Percentiles rank a stretch among this genome's conserved stretches.
phyloP scores from a whole-genome alignment of 2,888 invertebrate species.

The Microctonus brassicae region DNA sequence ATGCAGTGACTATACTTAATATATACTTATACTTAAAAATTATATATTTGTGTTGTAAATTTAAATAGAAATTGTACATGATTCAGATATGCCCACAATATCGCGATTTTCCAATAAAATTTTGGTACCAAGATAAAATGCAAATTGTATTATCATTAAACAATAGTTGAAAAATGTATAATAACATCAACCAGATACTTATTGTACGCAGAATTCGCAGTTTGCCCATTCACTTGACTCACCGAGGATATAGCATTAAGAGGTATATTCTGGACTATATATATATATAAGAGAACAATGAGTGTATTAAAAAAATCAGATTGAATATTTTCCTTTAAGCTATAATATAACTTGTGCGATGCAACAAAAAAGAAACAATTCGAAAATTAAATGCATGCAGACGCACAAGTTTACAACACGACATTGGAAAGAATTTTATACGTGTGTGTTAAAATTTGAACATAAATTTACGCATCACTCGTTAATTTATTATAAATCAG shows the following conservation, averaged over 20 bases:
- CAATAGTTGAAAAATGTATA: not conserved
- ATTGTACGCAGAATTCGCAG: not conserved
- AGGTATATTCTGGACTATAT: not conserved
- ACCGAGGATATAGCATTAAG: too few species aligned
- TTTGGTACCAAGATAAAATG: not conserved
- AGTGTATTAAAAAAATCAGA: not conserved
- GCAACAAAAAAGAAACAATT: not conserved
- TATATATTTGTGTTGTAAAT: constrained; percentile 19
- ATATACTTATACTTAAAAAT: constrained; percentile 13
- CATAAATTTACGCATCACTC: not conserved
- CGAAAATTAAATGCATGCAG: not conserved
- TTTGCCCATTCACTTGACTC: not conserved
- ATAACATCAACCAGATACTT: not conserved
- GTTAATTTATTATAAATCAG: too few species aligned
- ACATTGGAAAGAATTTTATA: not conserved
- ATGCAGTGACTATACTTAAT: not conserved
- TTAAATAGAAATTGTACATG: not conserved
- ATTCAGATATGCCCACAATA: not conserved
- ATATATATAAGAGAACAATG: not conserved
- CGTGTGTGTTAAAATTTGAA: not conserved
- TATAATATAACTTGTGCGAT: not conserved
- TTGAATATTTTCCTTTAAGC: not conserved
- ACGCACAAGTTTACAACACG: not conserved
- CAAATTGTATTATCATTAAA: not conserved
- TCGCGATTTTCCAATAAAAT: not conserved